phyloP scores from a whole-genome alignment of 2,888 invertebrate genomes.

The Spialia ferax region DNA sequence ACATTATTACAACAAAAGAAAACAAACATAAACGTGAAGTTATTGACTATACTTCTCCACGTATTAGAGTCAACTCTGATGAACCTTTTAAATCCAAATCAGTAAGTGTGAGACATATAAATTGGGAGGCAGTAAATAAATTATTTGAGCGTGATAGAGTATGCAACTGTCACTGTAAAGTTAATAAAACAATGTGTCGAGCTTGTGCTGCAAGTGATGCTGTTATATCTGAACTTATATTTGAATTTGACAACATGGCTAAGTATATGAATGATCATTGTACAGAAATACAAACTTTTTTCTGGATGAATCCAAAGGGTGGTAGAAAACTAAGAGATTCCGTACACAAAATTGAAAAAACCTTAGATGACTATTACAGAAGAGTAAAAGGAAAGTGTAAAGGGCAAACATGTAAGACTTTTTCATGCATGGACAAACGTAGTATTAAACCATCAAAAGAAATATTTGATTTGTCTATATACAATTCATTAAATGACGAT shows the following conservation, averaged over 20 bases:
- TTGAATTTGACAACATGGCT: constrained; percentile 69
- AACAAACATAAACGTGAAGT: constrained; percentile 40
- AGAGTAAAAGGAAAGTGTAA: constrained; percentile 69
- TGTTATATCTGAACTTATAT: constrained; percentile 69
- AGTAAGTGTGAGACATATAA: constrained; percentile 50
- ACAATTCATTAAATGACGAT: constrained; percentile 36
- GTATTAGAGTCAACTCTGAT: not conserved
- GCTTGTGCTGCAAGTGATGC: constrained; percentile 71
- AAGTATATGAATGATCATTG: constrained; percentile 72
- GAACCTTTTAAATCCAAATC: constrained; percentile 5
- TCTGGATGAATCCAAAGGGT: constrained; percentile 71
- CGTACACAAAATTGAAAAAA: constrained; percentile 65
- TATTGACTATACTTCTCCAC: not conserved
- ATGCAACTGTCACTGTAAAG: constrained; percentile 66
- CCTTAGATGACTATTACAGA: constrained; percentile 68
- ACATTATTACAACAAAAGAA: constrained; percentile 45
- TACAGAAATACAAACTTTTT: constrained; percentile 74
- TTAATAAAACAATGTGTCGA: constrained; percentile 66
- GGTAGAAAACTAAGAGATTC: constrained; percentile 68
- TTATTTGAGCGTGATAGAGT: constrained; percentile 66
- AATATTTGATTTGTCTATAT: constrained; percentile 24
- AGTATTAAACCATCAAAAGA: constrained; percentile 39
- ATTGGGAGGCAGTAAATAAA: constrained; percentile 61
- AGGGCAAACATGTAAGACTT: constrained; percentile 64
- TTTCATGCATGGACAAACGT: constrained; percentile 64